Evolutionary conservation across 2,888 invertebrate species (phyloP), one percentile per base, ranked within the genome.

Genomic region (Archaeoteleia sp.): DNA sequence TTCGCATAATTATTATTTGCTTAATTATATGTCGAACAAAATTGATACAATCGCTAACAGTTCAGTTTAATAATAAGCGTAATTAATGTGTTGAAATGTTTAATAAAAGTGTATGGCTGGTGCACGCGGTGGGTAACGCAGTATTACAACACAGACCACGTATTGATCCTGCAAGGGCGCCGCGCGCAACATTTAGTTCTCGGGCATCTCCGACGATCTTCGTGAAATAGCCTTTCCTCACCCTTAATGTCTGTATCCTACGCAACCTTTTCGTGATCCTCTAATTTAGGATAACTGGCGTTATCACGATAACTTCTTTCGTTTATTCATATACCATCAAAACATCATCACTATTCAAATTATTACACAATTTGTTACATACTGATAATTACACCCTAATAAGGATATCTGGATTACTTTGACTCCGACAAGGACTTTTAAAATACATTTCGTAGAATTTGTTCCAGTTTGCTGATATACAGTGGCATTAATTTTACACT

Each of bases 81-180:
- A 25, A 60, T 66, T 37, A 55, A 25, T 34, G 30, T 27, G 49
- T 54, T 42, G 39, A 48, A 49, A 53, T 40, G 34, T 54, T 34
- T 45, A 34, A 55, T 55, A 76, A 78, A 73, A 73, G 75, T 75
- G 60, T 70, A 71, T 70, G 68, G 67, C 65, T 72, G 68, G 74
- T 73, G 76, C 74, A 76, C 77, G 75, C 76, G 74, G 73, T 72
- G 54, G 63, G 72, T 74, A 75, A 78, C 76, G 74, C 74, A 63
- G 74, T 77, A 80, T 80, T 81, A 79, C 79, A 80, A 76, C 77
- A 72, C 73, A 77, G 78, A 67, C 69, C 65, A 66, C 72, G 82
- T 84, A 84, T 84, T 84, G 84, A 84, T 83, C 83, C 79, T 67
- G 75, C 78, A 80, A 78, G 77, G 78, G 79, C 78, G 78, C 79